phyloP scores from a whole-genome alignment of 1,140 invertebrate species.

The Ceratosolen fusciceps region DNA sequence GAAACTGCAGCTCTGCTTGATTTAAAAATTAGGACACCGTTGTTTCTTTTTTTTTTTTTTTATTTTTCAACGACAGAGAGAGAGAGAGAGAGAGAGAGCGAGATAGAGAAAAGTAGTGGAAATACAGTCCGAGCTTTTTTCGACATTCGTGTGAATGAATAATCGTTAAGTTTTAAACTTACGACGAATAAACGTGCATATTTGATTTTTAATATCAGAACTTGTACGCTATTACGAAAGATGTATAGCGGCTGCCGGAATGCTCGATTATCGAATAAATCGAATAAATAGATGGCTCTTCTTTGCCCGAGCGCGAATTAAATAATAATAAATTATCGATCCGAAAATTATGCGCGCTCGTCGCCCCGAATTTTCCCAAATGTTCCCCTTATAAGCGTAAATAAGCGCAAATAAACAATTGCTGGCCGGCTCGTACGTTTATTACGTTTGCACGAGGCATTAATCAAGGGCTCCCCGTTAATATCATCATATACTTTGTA shows the following conservation, averaged over 20 bases:
- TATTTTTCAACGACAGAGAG: background rate
- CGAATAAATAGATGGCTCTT: background rate
- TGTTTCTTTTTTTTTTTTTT: background rate
- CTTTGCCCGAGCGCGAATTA: background rate
- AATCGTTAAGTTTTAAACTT: constrained; percentile 7
- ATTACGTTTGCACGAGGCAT: background rate
- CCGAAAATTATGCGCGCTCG: background rate
- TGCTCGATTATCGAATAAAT: background rate
- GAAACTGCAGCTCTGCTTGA: background rate
- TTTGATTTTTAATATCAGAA: constrained; percentile 14
- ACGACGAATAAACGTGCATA: background rate
- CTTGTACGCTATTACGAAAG: background rate
- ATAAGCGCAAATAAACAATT: too few species aligned
- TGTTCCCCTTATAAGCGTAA: too few species aligned
- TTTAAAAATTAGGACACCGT: background rate
- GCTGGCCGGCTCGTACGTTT: too few species aligned
- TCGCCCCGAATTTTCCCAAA: too few species aligned
- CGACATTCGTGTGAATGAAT: background rate
- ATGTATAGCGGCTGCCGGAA: background rate
- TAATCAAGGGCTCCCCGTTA: too few species aligned
- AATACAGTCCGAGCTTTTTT: background rate
- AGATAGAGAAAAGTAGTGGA: background rate
- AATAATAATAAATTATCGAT: background rate
- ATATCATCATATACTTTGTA: too few species aligned
- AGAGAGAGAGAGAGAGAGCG: too few species aligned